Evolutionary conservation across 2,113 vertebrate species (phyloP), one percentile per base, ranked within the genome.

Genomic region (Ctenomys sociabilis): DNA sequence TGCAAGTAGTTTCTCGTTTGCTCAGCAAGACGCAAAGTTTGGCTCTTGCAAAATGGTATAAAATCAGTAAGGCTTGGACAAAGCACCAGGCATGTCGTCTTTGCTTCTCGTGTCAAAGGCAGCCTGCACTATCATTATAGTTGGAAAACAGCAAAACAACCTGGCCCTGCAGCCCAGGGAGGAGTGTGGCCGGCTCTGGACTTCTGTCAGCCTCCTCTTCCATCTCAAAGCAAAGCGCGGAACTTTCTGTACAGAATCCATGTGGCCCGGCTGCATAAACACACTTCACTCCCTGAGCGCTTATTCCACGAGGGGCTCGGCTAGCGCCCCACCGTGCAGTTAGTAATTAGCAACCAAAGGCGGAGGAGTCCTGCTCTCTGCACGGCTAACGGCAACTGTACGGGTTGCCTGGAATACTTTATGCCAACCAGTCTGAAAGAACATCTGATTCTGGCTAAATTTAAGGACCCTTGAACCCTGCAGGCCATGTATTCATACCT

Each of bases 351-450:
- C 72, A 96, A 93, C 91, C 80, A 83, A 66, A 57, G 52, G 83
- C 86, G 89, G 73, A 85, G 90, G 0, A 89, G 30, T 81, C 95
- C 83, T 32, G 61, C 96, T 95, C 91, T 85, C 68, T 80, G 90
- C 93, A 86, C 0, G 30, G 77, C 93, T 96, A 96, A 97, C 73
- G 95, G 85, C 26, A 83, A 83, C 72, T 9, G 73, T 83, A 70
- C 95, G 49, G 84, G 77, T 21, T 84, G 81, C 96, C 98, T 96
- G 93, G 97, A 98, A 97, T 94, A 95, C 93, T 96, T 95, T 75
- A 90, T 70, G 81, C 88, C 91, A 93, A 85, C 86, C 90, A 59
- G 93, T 97, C 66, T 63, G 82, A 94, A 91, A 97, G 95, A 85
- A 68, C 91, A 89, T 70, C 96, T 37, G 90, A 92, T 37, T 86